Evolutionary conservation across 2,113 vertebrate species (phyloP).

Genomic region (Poicephalus gulielmi): DNA sequence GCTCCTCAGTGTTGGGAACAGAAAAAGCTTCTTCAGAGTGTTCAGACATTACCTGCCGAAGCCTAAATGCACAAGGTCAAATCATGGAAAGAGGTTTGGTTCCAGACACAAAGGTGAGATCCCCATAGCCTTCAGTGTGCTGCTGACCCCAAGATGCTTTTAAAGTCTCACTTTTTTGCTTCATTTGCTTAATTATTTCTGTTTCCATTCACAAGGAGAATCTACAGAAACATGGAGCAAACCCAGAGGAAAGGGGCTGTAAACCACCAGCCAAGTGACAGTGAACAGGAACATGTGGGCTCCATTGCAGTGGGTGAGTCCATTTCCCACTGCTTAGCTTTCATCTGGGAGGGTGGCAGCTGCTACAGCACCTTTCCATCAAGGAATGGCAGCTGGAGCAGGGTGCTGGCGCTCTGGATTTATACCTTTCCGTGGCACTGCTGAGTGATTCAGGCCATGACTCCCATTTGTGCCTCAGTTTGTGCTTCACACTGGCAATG

Average conservation of each 20-base stretch:
- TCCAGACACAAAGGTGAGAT: background rate
- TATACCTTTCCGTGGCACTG: accelerated
- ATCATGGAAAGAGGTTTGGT: background rate
- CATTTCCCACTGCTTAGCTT: background rate
- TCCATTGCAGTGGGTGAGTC: background rate
- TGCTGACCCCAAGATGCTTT: background rate
- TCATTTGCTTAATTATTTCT: background rate
- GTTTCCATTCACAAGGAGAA: background rate
- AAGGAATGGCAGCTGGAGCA: background rate
- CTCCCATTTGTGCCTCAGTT: accelerated
- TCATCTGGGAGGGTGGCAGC: background rate
- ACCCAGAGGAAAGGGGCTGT: background rate
- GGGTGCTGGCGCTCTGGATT: background rate
- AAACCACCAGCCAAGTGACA: too few relatives aligned
- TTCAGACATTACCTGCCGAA: background rate
- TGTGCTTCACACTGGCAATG: background rate
- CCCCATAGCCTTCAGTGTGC: background rate
- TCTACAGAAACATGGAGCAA: background rate
- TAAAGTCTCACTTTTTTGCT: background rate
- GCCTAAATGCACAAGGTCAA: background rate
- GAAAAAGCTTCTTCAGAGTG: background rate
- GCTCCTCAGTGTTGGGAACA: background rate
- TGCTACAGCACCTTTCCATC: background rate
- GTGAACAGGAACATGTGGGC: accelerated
- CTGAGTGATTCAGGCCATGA: background rate